Percentiles rank a stretch among this genome's conserved stretches.
phyloP scores from a whole-genome alignment of 2,888 invertebrate species.

The Drosophila yooni region DNA sequence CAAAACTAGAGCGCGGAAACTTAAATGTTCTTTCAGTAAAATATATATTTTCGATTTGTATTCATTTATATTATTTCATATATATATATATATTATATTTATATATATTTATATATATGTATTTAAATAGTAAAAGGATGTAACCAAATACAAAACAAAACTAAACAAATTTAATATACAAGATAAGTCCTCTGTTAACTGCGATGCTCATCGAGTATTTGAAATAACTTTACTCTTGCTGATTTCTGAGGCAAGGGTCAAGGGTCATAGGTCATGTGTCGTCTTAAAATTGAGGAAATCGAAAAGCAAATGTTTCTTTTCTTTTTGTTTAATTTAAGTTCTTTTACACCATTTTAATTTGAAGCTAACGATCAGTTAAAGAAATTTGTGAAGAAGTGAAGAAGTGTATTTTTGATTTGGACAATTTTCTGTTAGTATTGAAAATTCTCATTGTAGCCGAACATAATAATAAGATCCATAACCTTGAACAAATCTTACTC shows the following conservation, averaged over 20 bases:
- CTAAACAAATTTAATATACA: neutral
- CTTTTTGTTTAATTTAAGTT: neutral
- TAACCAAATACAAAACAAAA: neutral
- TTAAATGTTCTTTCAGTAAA: constrained; percentile 7
- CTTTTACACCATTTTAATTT: neutral
- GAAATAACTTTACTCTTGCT: neutral
- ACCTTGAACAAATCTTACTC: neutral
- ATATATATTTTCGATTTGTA: too few species aligned
- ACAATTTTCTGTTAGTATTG: neutral
- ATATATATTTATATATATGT: too few species aligned
- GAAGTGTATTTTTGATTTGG: neutral
- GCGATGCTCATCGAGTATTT: neutral
- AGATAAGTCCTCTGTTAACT: neutral
- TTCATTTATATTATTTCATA: too few species aligned
- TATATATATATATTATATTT: too few species aligned
- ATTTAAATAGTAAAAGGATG: neutral
- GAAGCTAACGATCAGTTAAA: neutral
- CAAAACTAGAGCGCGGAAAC: constrained; percentile 11
- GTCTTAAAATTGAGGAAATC: neutral
- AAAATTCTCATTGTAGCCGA: neutral
- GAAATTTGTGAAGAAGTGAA: neutral
- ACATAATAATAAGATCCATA: neutral
- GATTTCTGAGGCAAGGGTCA: neutral
- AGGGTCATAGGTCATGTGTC: neutral
- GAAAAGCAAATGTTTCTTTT: too few species aligned